phyloP scores from a whole-genome alignment of 2,113 vertebrate genomes.

The Megaceryle maxima region DNA sequence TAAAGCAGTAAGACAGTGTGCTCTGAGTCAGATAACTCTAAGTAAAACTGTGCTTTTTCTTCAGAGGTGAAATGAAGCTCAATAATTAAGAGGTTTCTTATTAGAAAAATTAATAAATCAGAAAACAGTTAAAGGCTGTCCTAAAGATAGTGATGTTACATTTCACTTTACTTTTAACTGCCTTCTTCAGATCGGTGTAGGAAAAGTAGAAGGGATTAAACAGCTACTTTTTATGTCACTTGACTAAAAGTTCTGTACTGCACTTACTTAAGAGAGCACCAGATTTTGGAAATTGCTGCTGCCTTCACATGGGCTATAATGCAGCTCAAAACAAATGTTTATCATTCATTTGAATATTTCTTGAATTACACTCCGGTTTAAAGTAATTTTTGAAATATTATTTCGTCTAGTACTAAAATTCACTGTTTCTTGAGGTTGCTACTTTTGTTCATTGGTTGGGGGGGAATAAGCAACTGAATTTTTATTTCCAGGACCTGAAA shows the following conservation, averaged over 20 bases:
- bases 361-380: neutral
- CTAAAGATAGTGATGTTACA: neutral
- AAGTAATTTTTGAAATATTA: neutral
- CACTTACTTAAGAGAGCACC: neutral
- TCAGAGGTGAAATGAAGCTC: neutral
- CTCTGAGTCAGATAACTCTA: neutral
- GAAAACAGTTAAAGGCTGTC: neutral
- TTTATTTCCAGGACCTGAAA: neutral
- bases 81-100: neutral
- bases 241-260: neutral
- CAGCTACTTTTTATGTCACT: neutral
- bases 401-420: neutral
- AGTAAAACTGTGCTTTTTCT: neutral
- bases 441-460: neutral
- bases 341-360: neutral
- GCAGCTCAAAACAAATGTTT: neutral
- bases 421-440: neutral
- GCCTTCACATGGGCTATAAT: neutral
- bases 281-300: neutral
- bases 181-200: neutral
- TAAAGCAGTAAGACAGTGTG: neutral
- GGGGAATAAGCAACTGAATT: neutral
- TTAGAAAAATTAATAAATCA: neutral
- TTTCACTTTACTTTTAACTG: neutral
- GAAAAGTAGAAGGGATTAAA: conserved; percentile 43